Evolutionary conservation across 2,113 vertebrate genomes (phyloP).

Genomic region (Neofelis nebulosa): DNA sequence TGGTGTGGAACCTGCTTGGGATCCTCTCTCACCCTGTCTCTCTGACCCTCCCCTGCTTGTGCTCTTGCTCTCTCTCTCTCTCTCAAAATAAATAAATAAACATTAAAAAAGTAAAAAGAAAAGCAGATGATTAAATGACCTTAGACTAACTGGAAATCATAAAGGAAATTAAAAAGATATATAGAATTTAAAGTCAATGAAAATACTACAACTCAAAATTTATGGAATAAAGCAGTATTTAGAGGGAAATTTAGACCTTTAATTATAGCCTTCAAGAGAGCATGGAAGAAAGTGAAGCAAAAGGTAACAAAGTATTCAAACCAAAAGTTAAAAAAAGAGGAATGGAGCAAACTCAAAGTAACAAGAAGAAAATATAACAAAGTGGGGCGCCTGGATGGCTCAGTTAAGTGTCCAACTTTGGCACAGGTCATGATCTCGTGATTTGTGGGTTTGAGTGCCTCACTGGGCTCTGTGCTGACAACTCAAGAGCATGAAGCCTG

Average conservation of each 20-base stretch:
- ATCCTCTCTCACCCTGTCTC: too few species aligned
- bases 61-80: too few species aligned
- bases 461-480: too few species aligned
- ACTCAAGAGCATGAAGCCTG: too few species aligned
- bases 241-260: slow-evolving; percentile 36
- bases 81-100: too few species aligned
- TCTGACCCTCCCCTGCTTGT: too few species aligned
- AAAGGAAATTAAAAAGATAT: neutral
- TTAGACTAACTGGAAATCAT: neutral
- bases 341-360: neutral
- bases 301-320: neutral
- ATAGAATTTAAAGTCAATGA: neutral
- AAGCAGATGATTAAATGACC: neutral
- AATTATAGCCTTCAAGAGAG: neutral
- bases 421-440: too few species aligned
- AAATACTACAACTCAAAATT: neutral
- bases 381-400: too few species aligned
- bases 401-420: too few species aligned
- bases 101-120: neutral
- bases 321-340: neutral
- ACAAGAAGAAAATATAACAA: neutral
- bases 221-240: neutral
- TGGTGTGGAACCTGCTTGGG: too few species aligned
- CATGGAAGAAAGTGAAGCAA: neutral
- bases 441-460: too few species aligned